Percentiles rank a stretch among this genome's conserved stretches.
Evolutionary conservation across 2,888 invertebrate genomes (phyloP).

Genomic region (Ophion ventricosus): DNA sequence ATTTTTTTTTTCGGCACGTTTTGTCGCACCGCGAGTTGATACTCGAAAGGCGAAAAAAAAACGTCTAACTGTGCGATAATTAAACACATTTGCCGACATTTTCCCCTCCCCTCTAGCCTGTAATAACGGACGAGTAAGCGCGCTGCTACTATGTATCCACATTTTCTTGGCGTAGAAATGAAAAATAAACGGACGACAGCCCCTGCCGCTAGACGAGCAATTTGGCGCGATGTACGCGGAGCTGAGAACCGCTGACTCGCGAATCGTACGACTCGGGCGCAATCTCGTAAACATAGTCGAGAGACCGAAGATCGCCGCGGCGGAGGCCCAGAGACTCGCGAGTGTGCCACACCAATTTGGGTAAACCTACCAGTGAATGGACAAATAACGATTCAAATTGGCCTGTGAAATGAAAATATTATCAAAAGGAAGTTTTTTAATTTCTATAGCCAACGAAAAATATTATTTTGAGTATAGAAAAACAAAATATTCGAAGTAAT

Average conservation of each 20-base stretch:
- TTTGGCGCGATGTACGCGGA: neutral
- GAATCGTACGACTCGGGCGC: conserved; percentile 9
- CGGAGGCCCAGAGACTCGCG: neutral
- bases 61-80: neutral
- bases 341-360: neutral
- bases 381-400: no score
- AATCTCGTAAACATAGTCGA: conserved; percentile 12
- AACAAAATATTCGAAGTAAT: no score
- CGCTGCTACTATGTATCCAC: conserved; percentile 24
- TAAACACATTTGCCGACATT: neutral
- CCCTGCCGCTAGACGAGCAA: neutral
- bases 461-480: no score
- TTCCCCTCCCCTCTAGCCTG: neutral
- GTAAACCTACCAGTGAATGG: no score
- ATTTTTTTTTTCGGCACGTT: neutral
- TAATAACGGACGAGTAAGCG: conserved; percentile 25
- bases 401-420: no score
- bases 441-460: no score
- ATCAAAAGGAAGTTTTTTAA: no score
- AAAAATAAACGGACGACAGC: conserved; percentile 25
- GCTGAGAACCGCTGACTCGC: conserved; percentile 21
- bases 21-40: neutral
- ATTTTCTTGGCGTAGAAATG: conserved; percentile 42
- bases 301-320: neutral
- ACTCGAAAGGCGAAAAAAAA: neutral